Percentiles rank a stretch among this genome's conserved stretches.
phyloP scores from a whole-genome alignment of 1,140 invertebrate species.

The Atta texana region DNA sequence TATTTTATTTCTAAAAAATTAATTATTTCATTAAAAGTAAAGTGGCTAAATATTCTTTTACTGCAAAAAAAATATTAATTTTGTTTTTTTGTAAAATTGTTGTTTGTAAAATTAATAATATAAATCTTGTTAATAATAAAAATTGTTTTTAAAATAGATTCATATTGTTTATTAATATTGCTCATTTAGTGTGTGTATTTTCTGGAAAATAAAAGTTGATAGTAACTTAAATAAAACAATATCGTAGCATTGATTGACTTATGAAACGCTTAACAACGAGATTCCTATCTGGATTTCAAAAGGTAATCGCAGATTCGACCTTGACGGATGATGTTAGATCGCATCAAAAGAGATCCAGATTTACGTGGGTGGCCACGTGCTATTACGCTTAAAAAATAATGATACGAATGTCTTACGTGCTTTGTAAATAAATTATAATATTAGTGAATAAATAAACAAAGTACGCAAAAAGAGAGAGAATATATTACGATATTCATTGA shows the following conservation, averaged over 20 bases:
- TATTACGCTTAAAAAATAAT: slow-evolving; percentile 71
- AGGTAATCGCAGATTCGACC: slow-evolving; percentile 55
- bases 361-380: slow-evolving; percentile 72
- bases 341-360: slow-evolving; percentile 63
- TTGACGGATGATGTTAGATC: slow-evolving; percentile 65
- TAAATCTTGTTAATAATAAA: too few species aligned
- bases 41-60: neutral
- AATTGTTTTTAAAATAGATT: neutral
- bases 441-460: neutral
- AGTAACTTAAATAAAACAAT: neutral
- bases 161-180: neutral
- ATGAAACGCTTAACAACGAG: slow-evolving; percentile 27
- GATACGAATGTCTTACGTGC: slow-evolving; percentile 48
- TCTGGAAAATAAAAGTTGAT: neutral
- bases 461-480: neutral
- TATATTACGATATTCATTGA: neutral
- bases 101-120: too few species aligned
- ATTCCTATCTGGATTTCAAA: slow-evolving; percentile 67
- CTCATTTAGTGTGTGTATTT: neutral
- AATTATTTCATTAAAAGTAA: slow-evolving; percentile 1
- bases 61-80: neutral
- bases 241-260: neutral
- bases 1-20: neutral
- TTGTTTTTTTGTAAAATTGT: too few species aligned
- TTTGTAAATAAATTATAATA: slow-evolving; percentile 75